These are phyloP conservation scores for Chelon labrosus DNA, from an alignment of 2,797 vertebrate species.

Conservation along the genomic window DNA sequence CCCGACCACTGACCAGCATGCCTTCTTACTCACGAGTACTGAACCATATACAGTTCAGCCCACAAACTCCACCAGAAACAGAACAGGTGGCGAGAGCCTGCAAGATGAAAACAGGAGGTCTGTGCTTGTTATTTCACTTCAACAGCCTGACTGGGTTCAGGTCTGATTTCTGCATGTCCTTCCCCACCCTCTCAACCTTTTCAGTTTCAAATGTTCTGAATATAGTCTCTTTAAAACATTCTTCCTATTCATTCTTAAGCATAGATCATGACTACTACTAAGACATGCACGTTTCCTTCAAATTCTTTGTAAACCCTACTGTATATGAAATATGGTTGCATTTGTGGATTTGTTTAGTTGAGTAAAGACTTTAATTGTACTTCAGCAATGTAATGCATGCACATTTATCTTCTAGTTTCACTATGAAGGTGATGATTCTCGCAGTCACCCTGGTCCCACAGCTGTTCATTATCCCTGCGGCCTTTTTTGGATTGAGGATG, in stretches of 20 bases:
- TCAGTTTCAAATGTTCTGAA: background rate
- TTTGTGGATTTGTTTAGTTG: background rate
- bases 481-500: conserved; percentile 20
- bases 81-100: background rate
- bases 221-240: background rate
- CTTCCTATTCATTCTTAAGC: background rate
- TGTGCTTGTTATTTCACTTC: background rate
- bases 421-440: background rate
- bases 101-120: conserved; percentile 26
- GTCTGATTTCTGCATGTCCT: background rate
- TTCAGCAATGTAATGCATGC: background rate
- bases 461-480: conserved; percentile 14
- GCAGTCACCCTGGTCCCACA: background rate
- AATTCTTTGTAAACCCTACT: background rate
- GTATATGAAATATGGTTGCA: background rate
- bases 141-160: background rate
- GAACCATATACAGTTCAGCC: background rate
- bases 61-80: background rate
- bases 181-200: background rate
- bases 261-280: background rate
- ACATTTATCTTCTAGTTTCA: conserved; percentile 13
- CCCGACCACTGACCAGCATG: background rate
- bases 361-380: background rate
- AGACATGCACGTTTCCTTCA: background rate
- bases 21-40: background rate